phyloP scores from a whole-genome alignment of 1,140 invertebrate genomes.

The Nixonia krombeini region DNA sequence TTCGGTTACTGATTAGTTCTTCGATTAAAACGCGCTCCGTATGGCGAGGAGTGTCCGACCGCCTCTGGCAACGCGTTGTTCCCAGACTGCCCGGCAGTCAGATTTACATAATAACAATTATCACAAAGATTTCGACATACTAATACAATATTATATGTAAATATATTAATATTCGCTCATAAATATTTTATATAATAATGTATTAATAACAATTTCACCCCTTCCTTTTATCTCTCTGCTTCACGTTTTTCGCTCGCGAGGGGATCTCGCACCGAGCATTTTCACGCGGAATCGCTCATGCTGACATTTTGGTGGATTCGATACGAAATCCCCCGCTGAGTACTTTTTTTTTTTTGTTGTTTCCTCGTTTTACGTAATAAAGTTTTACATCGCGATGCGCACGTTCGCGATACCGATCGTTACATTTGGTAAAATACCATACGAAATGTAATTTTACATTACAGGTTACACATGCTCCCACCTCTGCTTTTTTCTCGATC shows the following conservation, averaged over 20 bases:
- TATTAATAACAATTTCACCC: conserved; percentile 66
- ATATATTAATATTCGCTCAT: conserved; percentile 68
- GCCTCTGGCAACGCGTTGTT: conserved; percentile 55
- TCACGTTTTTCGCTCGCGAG: too few species aligned
- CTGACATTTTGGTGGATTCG: neutral
- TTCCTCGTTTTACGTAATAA: conserved; percentile 48
- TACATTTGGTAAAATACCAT: conserved; percentile 65
- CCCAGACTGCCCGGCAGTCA: conserved; percentile 68
- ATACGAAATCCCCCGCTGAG: conserved; percentile 7
- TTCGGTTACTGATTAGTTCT: conserved; percentile 9
- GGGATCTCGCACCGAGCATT: neutral
- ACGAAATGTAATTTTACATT: conserved; percentile 65
- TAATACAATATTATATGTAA: conserved; percentile 68
- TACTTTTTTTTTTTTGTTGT: conserved; percentile 31
- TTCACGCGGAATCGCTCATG: too few species aligned
- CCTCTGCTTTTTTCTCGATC: conserved; percentile 14
- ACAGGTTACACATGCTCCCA: conserved; percentile 43
- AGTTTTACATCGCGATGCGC: conserved; percentile 51
- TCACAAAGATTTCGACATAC: conserved; percentile 65
- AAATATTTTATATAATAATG: conserved; percentile 68
- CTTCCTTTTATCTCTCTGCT: conserved; percentile 13
- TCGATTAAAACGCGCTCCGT: conserved; percentile 15
- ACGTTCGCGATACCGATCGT: conserved; percentile 50
- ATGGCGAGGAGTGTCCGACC: conserved; percentile 57
- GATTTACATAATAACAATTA: conserved; percentile 61